Percentiles rank a stretch among this genome's conserved stretches.
Conservation (phyloP, 1,140 invertebrate species). For the Hyposmocoma kahamanoa region DNA sequence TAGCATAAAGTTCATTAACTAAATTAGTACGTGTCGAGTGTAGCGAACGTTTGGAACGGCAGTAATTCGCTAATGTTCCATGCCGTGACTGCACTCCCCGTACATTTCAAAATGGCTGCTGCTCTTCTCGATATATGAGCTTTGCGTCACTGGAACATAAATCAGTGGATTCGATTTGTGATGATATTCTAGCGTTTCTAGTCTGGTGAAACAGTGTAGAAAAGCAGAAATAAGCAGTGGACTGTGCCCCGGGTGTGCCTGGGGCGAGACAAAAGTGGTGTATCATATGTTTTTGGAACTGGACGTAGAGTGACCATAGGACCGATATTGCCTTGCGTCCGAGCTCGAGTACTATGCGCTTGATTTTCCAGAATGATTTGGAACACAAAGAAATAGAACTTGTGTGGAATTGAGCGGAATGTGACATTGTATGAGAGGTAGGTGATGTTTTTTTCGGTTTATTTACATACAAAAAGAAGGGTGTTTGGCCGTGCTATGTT, state of each 20-base stretch:
- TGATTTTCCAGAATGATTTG: conserved; percentile 67
- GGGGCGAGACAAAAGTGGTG: conserved; percentile 56
- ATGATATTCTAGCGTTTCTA: conserved; percentile 50
- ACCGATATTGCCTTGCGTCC: conserved; percentile 65
- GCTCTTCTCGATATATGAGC: conserved; percentile 73
- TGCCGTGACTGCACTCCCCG: conserved; percentile 73
- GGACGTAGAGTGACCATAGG: conserved; percentile 57
- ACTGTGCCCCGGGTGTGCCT: conserved; percentile 40
- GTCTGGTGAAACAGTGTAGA: conserved; percentile 48
- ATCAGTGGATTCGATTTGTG: conserved; percentile 58
- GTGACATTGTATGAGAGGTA: conserved; percentile 72
- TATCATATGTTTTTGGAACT: conserved; percentile 71
- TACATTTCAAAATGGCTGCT: conserved; percentile 75
- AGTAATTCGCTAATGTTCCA: conserved; percentile 67
- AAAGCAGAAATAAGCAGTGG: conserved; percentile 41
- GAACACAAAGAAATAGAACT: conserved; percentile 57
- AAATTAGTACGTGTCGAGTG: conserved; percentile 34
- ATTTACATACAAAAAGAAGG: conserved; percentile 43
- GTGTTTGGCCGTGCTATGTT: conserved; percentile 34
- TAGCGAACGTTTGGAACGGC: conserved; percentile 39
- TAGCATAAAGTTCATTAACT: conserved; percentile 50
- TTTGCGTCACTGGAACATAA: conserved; percentile 74
- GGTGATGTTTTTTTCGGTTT: conserved; percentile 55
- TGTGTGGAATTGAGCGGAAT: conserved; percentile 70
- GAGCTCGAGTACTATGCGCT: conserved; percentile 64